phyloP scores from a whole-genome alignment of 2,797 vertebrate species.

The Parauchenoglanis ngamensis region DNA sequence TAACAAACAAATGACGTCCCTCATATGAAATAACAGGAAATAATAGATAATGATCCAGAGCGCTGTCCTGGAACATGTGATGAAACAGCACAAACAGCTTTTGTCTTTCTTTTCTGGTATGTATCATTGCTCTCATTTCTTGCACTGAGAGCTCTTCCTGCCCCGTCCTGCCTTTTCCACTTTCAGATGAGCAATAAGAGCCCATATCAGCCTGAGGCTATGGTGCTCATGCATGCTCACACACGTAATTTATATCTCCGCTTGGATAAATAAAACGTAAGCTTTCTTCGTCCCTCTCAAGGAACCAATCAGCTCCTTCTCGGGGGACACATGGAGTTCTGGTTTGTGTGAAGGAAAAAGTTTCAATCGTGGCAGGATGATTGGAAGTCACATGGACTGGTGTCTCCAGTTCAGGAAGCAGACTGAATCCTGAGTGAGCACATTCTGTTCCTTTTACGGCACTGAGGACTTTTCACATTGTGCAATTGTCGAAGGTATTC shows the following conservation, averaged over 20 bases:
- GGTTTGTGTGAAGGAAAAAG: slow-evolving; percentile 20
- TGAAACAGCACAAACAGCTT: slow-evolving; percentile 29
- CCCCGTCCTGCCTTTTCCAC: slow-evolving; percentile 38
- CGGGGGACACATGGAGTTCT: slow-evolving; percentile 6
- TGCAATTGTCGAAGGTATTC: slow-evolving; percentile 2
- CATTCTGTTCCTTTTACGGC: slow-evolving; percentile 21
- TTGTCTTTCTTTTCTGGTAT: slow-evolving; percentile 24
- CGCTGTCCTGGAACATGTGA: slow-evolving; percentile 30
- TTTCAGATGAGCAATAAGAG: slow-evolving; percentile 23
- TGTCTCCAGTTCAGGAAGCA: slow-evolving; percentile 15
- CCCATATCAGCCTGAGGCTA: slow-evolving; percentile 31
- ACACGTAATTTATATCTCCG: slow-evolving; percentile 44
- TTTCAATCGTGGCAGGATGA: slow-evolving; percentile 6
- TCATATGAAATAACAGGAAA: slow-evolving; percentile 36
- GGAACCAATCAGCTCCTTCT: slow-evolving; percentile 20
- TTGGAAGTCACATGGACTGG: slow-evolving; percentile 16
- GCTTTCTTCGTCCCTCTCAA: slow-evolving; percentile 14
- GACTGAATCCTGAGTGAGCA: slow-evolving; percentile 20
- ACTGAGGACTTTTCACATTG: slow-evolving; percentile 1
- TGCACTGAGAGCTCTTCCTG: slow-evolving; percentile 24
- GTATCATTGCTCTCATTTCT: slow-evolving; percentile 13
- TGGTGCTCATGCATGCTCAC: slow-evolving; percentile 31
- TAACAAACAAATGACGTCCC: slow-evolving; percentile 40
- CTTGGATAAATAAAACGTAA: slow-evolving; percentile 38
- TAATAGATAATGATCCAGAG: slow-evolving; percentile 25